Base-by-base conservation (phyloP, 2,113 vertebrate species). In the Saccopteryx leptura region DNA sequence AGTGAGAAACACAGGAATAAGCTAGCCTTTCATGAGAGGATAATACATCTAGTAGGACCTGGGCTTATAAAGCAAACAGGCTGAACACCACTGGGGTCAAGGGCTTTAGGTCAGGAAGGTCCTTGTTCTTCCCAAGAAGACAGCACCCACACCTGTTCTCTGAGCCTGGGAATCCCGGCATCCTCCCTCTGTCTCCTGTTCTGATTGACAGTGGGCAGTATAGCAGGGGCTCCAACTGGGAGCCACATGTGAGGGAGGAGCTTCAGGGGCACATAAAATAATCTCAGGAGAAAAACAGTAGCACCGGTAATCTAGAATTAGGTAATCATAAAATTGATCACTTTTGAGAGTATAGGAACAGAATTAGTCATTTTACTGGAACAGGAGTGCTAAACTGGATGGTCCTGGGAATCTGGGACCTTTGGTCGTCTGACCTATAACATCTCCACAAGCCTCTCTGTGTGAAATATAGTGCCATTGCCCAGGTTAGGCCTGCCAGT, bases 171-270 rank as follows among this genome's bases (percentile, higher is more conserved):
- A 56, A 46, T n/a, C 28, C 78, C 78, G 83, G 0, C 0, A 0
- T 9, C 71, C 71, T 33, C 24, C n/a, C 75, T 54, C 71, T 74
- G 18, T 65, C 50, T 19, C 39, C 56, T 33, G 21, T 0, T 39
- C 7, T 33, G 71, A n/a, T 21, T 48, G 48, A 26, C 9, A 5
- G 28, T 0, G 1, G 21, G 3, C 1, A 63, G 54, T 28, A 19
- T 0, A 0, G 31, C 69, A 71, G 28, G 5, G 9, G 9, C 21
- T 63, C n/a, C 54, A 1, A 6, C 39, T 0, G 6, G 46, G 13
- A 60, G 17, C 4, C 0, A 0, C 3, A 2, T 28, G 33, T 52
- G 61, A 82, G 9, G 13, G 8, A 65, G 31, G 76, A 74, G 85
- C 8, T 46, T 24, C 26, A 17, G 65, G 24, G 39, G 5, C 33